Conservation (phyloP, 2,113 vertebrate genomes). For the Myiopsitta monachus region DNA sequence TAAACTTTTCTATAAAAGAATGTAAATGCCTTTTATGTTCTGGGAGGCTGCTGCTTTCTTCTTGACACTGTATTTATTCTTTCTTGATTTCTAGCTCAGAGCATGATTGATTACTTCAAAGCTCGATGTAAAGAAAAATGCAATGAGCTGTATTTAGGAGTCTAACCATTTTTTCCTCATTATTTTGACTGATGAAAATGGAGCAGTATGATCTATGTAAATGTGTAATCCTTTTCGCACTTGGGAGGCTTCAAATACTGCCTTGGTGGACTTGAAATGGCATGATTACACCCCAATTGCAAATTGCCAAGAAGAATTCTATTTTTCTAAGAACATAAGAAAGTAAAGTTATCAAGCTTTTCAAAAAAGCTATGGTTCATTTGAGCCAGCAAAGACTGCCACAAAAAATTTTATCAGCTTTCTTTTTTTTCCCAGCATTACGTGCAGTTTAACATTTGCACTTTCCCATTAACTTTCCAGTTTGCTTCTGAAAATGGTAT, state of each 20-base stretch:
- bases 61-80: constrained; percentile 3
- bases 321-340: background rate
- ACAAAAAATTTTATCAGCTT: background rate
- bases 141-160: background rate
- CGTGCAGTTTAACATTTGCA: background rate
- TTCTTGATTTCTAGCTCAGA: constrained; percentile 3
- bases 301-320: background rate
- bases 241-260: constrained; percentile 16
- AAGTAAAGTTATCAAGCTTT: background rate
- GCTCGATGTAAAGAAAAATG: constrained; percentile 24
- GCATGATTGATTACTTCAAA: constrained; percentile 53
- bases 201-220: constrained; percentile 1
- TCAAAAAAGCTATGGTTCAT: background rate
- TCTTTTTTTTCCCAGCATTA: background rate
- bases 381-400: background rate
- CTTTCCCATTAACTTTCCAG: background rate
- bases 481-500: background rate
- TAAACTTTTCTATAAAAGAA: background rate
- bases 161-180: background rate
- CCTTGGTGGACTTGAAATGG: background rate
- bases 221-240: background rate
- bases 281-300: background rate
- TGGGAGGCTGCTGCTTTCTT: background rate
- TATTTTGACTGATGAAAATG: constrained; percentile 47
- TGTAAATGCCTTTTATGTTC: background rate